A percentile compares a stretch with the other conserved stretches of the same genome.
Evolutionary conservation across 2,797 vertebrate species (phyloP).

Genomic region (Rhynchonycteris naso): DNA sequence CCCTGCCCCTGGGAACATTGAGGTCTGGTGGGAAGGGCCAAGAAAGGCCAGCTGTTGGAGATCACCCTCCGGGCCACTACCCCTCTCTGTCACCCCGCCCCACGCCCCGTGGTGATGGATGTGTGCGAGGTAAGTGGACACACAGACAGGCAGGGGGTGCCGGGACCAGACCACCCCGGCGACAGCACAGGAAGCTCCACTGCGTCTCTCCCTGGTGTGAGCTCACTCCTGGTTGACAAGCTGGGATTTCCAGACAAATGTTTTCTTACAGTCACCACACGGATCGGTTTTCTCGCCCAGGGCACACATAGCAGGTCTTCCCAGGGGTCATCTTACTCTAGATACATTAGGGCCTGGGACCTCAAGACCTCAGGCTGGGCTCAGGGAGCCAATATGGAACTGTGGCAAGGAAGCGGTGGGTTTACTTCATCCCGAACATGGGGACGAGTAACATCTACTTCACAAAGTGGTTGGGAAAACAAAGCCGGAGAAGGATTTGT

Average conservation of each 20-base stretch:
- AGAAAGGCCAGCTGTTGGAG: conserved; percentile 44
- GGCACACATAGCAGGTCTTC: background rate
- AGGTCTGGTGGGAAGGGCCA: background rate
- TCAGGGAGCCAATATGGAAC: background rate
- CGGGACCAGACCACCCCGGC: background rate
- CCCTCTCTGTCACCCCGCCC: background rate
- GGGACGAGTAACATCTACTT: background rate
- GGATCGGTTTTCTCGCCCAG: conserved; percentile 28
- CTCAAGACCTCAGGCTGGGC: background rate
- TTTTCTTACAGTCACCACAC: conserved; percentile 51
- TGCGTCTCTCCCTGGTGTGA: conserved; percentile 10
- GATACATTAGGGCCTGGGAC: background rate
- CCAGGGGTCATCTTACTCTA: background rate
- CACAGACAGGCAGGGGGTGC: background rate
- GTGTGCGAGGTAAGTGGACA: background rate
- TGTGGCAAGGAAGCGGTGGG: background rate
- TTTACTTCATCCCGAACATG: background rate
- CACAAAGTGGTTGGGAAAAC: background rate
- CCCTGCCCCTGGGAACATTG: conserved; percentile 48
- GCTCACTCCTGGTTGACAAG: conserved; percentile 1
- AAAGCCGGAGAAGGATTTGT: background rate
- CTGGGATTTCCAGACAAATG: conserved; percentile 59
- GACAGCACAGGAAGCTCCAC: conserved; percentile 5
- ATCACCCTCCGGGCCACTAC: background rate
- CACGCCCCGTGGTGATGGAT: background rate